Evolutionary conservation across 2,113 vertebrate genomes (phyloP).

Genomic region (Alaudala cheleensis): DNA sequence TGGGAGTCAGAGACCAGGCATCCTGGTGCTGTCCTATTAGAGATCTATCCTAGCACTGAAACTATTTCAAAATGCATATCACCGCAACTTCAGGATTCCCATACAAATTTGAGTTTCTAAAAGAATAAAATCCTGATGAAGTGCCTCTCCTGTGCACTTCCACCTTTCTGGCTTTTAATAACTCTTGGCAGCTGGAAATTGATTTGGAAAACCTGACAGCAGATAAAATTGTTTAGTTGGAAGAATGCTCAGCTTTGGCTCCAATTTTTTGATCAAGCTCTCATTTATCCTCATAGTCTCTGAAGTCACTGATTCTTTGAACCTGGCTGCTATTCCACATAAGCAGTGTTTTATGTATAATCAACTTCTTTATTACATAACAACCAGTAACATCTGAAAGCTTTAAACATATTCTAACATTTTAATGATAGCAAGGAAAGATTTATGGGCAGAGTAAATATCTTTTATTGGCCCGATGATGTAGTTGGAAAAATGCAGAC

Average conservation of each 20-base stretch:
- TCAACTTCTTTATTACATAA: slow-evolving; percentile 47
- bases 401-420: slow-evolving; percentile 48
- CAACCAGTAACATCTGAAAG: slow-evolving; percentile 57
- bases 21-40: neutral
- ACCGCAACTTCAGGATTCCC: neutral
- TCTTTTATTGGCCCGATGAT: slow-evolving; percentile 19
- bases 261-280: slow-evolving; percentile 17
- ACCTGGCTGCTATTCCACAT: slow-evolving; percentile 4
- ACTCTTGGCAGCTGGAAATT: neutral
- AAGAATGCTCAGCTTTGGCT: neutral
- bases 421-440: slow-evolving; percentile 47
- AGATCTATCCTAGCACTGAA: neutral
- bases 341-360: slow-evolving; percentile 30
- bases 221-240: neutral
- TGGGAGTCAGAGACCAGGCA: neutral
- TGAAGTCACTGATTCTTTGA: slow-evolving; percentile 45
- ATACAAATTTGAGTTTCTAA: neutral
- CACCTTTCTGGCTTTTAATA: slow-evolving; percentile 11
- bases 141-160: neutral
- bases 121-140: neutral
- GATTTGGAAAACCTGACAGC: neutral
- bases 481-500: slow-evolving; percentile 23
- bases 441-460: slow-evolving; percentile 42
- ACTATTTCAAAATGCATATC: neutral
- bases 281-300: slow-evolving; percentile 24